Evolutionary conservation across 2,113 vertebrate genomes (phyloP).

Genomic region (Nesoenas mayeri): DNA sequence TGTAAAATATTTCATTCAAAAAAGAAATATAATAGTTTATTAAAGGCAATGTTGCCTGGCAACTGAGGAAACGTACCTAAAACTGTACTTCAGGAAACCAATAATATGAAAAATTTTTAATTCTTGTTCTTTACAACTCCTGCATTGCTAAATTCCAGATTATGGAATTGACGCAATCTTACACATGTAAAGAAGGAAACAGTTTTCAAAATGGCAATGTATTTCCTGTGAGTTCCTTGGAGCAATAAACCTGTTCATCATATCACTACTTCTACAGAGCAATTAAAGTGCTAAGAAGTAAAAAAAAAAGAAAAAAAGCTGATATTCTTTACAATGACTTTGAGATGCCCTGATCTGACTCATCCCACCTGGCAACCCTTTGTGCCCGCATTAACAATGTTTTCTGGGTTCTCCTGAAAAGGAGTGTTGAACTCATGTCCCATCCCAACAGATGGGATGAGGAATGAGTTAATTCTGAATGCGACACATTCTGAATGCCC

Average conservation of each 20-base stretch:
- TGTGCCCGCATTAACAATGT: background rate
- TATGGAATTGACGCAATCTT: background rate
- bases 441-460: too few relatives aligned
- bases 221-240: background rate
- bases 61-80: background rate
- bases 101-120: rapidly evolving
- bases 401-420: rapidly evolving
- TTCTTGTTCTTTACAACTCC: background rate
- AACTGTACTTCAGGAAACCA: background rate
- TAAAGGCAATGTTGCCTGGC: background rate
- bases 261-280: background rate
- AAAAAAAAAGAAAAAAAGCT: background rate
- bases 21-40: background rate
- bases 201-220: background rate
- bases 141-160: background rate
- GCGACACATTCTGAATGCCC: too few relatives aligned
- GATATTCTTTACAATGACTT: background rate
- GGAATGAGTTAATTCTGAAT: too few relatives aligned
- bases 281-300: background rate
- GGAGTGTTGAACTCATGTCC: background rate
- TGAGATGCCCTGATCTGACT: background rate
- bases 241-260: background rate
- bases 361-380: background rate
- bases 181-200: background rate
- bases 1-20: background rate